A percentile compares a stretch with the other conserved stretches of the same genome.
Evolutionary conservation across 2,113 vertebrate species (phyloP).

Genomic region (Pelecanus crispus): DNA sequence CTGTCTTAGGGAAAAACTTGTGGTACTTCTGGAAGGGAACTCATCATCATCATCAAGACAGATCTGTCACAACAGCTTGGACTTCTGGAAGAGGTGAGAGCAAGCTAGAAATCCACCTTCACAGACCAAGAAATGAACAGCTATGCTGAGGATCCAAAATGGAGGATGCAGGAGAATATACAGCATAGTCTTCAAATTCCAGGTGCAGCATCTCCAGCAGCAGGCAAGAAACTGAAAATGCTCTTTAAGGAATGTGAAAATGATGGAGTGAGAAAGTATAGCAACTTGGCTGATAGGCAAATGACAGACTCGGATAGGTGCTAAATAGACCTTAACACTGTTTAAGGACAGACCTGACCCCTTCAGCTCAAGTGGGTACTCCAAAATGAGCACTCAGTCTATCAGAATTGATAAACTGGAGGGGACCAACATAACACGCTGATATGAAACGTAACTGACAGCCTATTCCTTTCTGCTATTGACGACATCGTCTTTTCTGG

Average conservation of each 20-base stretch:
- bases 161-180: not conserved
- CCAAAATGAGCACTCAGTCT: not conserved
- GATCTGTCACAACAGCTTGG: not conserved
- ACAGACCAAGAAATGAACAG: not conserved
- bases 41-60: not conserved
- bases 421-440: not conserved
- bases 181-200: not conserved
- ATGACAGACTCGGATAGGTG: not conserved
- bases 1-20: not conserved
- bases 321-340: not conserved
- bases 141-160: not conserved
- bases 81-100: not conserved
- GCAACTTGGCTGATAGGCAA: not conserved
- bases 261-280: not conserved
- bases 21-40: not conserved
- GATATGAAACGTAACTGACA: not conserved
- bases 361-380: not conserved
- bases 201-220: not conserved
- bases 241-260: not conserved
- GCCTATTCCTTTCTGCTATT: not conserved
- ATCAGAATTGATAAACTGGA: not conserved
- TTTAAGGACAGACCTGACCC: not conserved
- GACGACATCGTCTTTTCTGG: not conserved
- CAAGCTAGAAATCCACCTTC: not conserved
- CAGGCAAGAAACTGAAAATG: not conserved